Evolutionary conservation across 2,113 vertebrate genomes (phyloP), one percentile per base, ranked within the genome.

Genomic region (Cavia porcellus): DNA sequence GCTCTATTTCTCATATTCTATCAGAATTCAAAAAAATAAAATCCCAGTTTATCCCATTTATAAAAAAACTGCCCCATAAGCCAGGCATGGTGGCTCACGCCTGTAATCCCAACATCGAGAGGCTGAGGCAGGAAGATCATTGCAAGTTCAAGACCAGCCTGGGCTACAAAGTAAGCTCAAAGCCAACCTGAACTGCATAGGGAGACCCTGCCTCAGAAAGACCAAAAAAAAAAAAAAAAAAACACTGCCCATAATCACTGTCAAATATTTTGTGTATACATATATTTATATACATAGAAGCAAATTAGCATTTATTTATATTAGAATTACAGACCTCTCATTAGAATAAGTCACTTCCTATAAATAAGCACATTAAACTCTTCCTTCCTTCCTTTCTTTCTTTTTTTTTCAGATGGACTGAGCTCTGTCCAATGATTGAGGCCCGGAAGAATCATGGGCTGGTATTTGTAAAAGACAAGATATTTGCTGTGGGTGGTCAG

Each of bases 401-500:
- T 55, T 55, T 3, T 55, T 57, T 57, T 57, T 93, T 95, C 98
- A 99, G 99, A 97, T 99, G 99, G 99, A 99, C 99, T 95, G 99
- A 99, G 97, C 98, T 99, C 75, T 99, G 99, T 98, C 99, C 99
- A 82, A 99, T 99, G 99, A 99, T 99, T 97, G 99, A 99, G 96
- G 98, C 99, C 94, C 99, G 99, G 97, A 99, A 99, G 98, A 99
- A 99, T 97, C 99, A 99, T 8, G 99, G 99, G 1, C 98, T 99
- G 83, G 99, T 99, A 72, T 99, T 99, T 95, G 99, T 99, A 92
- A 99, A 99, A 98, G 99, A 99, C 97, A 99, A 99, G 98, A 99
- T 99, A 98, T 99, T 99, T 98, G 99, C 99, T 97, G 99, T 99
- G 80, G 99, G 99, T 95, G 99, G 99, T 81, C 99, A 99, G 98